A percentile compares a stretch with the other conserved stretches of the same genome.
These are phyloP conservation scores for Seriola rivoliana DNA, from an alignment of 2,113 vertebrate genomes.

Conservation along the genomic window DNA sequence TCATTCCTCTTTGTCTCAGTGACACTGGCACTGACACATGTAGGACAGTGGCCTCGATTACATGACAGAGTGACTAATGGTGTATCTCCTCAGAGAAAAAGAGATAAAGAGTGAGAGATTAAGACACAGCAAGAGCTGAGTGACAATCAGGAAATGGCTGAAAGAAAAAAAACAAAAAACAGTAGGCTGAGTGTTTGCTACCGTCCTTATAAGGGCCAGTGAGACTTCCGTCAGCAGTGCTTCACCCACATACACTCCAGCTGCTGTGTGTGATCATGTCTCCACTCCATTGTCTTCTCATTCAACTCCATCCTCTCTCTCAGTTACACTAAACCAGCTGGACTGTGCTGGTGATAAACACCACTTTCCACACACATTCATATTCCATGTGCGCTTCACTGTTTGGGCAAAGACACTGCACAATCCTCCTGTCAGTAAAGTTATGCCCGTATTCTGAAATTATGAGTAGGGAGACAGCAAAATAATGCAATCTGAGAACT, in stretches of 20 bases:
- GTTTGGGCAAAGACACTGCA: slow-evolving; percentile 9
- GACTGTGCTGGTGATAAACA: neutral
- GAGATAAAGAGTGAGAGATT: slow-evolving; percentile 43
- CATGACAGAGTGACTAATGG: slow-evolving; percentile 52
- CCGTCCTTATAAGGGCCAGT: slow-evolving; percentile 34
- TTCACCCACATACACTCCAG: slow-evolving; percentile 19
- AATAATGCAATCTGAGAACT: slow-evolving; percentile 66
- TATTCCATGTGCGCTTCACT: neutral
- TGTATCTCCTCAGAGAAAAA: slow-evolving; percentile 11
- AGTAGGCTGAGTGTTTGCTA: neutral
- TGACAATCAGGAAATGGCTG: slow-evolving; percentile 39
- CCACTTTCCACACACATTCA: neutral
- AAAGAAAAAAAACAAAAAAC: neutral
- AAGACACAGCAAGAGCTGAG: slow-evolving; percentile 3
- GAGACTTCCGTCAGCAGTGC: slow-evolving; percentile 41
- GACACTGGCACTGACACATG: slow-evolving; percentile 38
- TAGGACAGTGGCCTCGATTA: slow-evolving; percentile 39
- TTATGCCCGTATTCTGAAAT: slow-evolving; percentile 35
- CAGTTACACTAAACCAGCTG: slow-evolving; percentile 26
- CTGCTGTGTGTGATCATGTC: slow-evolving; percentile 43
- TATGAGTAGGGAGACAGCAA: slow-evolving; percentile 35
- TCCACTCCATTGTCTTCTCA: neutral
- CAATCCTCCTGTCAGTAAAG: slow-evolving; percentile 34
- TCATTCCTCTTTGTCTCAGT: slow-evolving; percentile 29
- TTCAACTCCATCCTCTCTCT: slow-evolving; percentile 5